Evolutionary conservation across 2,797 vertebrate genomes (phyloP), one percentile per base, ranked within the genome.

Genomic region (Acanthiza pusilla): DNA sequence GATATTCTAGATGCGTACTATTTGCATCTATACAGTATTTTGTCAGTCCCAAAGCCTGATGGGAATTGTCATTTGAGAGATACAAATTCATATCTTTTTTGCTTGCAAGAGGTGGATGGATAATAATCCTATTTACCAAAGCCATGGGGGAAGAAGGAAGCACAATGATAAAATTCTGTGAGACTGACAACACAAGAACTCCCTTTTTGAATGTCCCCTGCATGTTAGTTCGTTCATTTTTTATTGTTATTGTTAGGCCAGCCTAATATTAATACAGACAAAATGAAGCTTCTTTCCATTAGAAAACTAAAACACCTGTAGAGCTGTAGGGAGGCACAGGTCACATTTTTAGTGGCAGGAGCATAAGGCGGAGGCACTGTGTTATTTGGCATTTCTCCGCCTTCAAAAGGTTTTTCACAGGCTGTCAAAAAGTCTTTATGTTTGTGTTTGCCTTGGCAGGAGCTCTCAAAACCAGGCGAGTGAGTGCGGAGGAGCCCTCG

Each of bases 391-490:
- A n/a, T 54, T 85, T 81, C 70, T 53, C 74, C 79, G 26, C 54
- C 48, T 90, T 94, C 80, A 72, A 65, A 91, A 92, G 4, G 5
- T 50, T 91, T 94, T 85, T 88, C 88, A 94, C 74, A 89, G 43
- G 42, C 86, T 88, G 92, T 93, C 93, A 94, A 76, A 61, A 81
- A 34, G 32, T 45, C 83, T 86, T 81, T 60, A 23, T 82, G 68
- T 85, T 92, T 95, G 62, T 89, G 73, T 94, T 96, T 95, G 89
- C 57, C 76, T 97, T 96, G 96, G 88, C 96, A 85, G 29, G 18
- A 67, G 50, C 75, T 54, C 86, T 87, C 38, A 92, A 94, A 96
- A 91, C 79, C 7, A 9, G 81, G 62, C 30, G 4, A 88, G 76
- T 76, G 53, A 74, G 78, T 32, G 26, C 5, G 19, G 91, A 95